These are phyloP conservation scores for Drosophila rhopaloa DNA, from an alignment of 1,140 invertebrate species.

Conservation along the genomic window DNA sequence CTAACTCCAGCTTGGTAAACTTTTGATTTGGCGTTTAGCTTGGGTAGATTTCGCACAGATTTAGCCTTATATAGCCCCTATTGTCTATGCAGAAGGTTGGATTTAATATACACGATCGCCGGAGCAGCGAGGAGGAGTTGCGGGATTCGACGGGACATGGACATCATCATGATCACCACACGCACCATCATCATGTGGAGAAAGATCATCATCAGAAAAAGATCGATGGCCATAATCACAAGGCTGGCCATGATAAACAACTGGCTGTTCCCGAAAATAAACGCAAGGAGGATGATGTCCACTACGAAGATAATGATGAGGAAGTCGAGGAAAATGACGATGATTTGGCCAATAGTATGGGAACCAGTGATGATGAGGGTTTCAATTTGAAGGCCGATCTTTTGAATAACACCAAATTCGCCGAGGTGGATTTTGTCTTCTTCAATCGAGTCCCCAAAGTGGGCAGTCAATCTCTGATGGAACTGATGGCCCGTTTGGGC, in stretches of 20 bases:
- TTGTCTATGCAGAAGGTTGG: slow-evolving; percentile 45
- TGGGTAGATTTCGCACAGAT: slow-evolving; percentile 30
- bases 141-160: neutral
- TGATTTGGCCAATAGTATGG: slow-evolving; percentile 8
- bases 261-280: slow-evolving; percentile 44
- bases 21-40: slow-evolving; percentile 15
- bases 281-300: neutral
- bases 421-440: slow-evolving; percentile 90
- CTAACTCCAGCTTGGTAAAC: slow-evolving; percentile 30
- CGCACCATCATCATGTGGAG: slow-evolving; percentile 36
- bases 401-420: slow-evolving; percentile 91
- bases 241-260: slow-evolving; percentile 50
- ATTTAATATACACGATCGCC: slow-evolving; percentile 55
- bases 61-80: slow-evolving; percentile 18
- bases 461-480: slow-evolving; percentile 95
- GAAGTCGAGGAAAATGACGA: slow-evolving; percentile 16
- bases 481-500: slow-evolving; percentile 90
- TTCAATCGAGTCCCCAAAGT: slow-evolving; percentile 96
- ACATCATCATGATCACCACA: slow-evolving; percentile 34
- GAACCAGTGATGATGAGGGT: slow-evolving; percentile 15
- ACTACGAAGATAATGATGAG: slow-evolving; percentile 17
- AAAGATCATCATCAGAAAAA: slow-evolving; percentile 20
- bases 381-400: slow-evolving; percentile 53
- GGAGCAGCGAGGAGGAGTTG: slow-evolving; percentile 25
- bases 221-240: slow-evolving; percentile 37